Evolutionary conservation across 2,888 invertebrate genomes (phyloP), one percentile per base, ranked within the genome.

Genomic region (Ophioninae sp.): DNA sequence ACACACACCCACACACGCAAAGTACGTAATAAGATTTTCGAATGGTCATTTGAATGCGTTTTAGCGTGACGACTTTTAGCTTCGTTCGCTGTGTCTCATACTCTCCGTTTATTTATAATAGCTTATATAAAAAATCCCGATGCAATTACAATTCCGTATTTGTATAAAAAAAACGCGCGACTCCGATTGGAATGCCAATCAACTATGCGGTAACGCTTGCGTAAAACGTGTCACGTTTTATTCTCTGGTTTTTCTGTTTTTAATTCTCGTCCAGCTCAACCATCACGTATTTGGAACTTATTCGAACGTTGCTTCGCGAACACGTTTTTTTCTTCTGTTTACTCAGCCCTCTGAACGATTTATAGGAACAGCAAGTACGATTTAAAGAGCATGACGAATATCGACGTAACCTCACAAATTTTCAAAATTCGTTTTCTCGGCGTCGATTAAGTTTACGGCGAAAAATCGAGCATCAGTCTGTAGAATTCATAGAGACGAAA

Each of bases 91-190:
- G 74, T 85, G 83, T 83, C 71, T 9, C 30, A 30, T 30, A 30
- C 30, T 30, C 3, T 81, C 81, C 86, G 79, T 90, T 91, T 91
- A 91, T 91, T 90, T 89, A 90, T 91, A 91, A 89, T 91, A 91
- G 91, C 88, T 91, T 91, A 91, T 90, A 90, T 87, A 87, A 85
- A 82, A 90, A 91, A 87, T 86, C 85, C 86, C 87, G 88, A 90
- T 90, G 89, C 87, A 89, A 90, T 88, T 88, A 90, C 87, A 89
- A 88, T 89, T 89, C 82, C 87, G 87, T 88, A 89, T 89, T 90
- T 90, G 89, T 91, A 91, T 89, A 88, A 89, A 88, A 88, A 85
- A 86, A 84, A 59, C 68, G 56, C 41, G 51, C 74, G 37, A 72
- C 63, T 79, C 64, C 56, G 58, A 77, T 73, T 68, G 20, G 83